Conservation (phyloP, 2,888 invertebrate species). For the Deilephila porcellus region DNA sequence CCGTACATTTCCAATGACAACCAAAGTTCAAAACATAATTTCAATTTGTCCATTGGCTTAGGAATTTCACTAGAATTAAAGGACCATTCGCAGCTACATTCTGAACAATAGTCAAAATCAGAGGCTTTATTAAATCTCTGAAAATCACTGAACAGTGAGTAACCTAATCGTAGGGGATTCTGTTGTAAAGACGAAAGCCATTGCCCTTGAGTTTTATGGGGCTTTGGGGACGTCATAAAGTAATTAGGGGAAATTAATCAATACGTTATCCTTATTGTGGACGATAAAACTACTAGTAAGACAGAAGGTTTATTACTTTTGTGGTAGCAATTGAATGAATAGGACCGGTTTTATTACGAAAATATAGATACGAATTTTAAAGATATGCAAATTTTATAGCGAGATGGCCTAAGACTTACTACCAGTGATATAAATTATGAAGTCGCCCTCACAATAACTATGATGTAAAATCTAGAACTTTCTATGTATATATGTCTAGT, state of each 20-base stretch:
- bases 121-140: neutral
- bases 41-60: no score
- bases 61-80: no score
- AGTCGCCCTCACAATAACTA: no score
- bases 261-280: neutral
- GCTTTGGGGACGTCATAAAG: neutral
- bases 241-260: conserved; percentile 17
- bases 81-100: neutral
- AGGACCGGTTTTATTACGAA: neutral
- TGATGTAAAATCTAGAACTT: no score
- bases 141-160: neutral
- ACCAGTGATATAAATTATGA: no score
- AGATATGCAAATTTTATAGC: no score
- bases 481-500: no score
- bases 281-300: neutral
- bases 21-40: no score
- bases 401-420: no score
- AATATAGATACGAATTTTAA: no score
- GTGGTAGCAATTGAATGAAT: neutral
- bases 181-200: neutral
- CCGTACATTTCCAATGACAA: no score
- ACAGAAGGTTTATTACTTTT: no score
- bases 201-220: neutral
- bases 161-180: neutral
- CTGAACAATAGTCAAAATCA: conserved; percentile 1